Evolutionary conservation across 2,797 vertebrate species (phyloP).

Genomic region (Rousettus madagascariensis): DNA sequence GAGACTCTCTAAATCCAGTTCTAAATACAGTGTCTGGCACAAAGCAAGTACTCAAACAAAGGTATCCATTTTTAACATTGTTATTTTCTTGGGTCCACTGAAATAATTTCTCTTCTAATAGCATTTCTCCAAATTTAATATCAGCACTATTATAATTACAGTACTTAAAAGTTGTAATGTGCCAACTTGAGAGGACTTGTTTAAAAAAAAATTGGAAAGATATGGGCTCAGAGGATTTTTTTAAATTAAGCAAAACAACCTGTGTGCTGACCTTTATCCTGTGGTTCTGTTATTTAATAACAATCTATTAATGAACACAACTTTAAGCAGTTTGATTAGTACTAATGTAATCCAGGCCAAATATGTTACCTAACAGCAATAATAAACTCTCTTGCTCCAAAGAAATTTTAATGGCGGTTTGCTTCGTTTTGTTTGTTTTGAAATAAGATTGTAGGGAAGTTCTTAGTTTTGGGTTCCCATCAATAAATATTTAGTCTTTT

Average conservation of each 20-base stretch:
- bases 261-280: slow-evolving; percentile 60
- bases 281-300: slow-evolving; percentile 55
- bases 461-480: slow-evolving; percentile 24
- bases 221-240: slow-evolving; percentile 6
- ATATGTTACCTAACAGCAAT: not conserved
- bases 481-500: slow-evolving; percentile 19
- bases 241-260: slow-evolving; percentile 52
- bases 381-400: not conserved
- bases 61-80: not conserved
- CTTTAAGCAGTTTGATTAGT: slow-evolving; percentile 37
- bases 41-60: slow-evolving; percentile 13
- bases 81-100: not conserved
- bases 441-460: slow-evolving; percentile 4
- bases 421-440: slow-evolving; percentile 45
- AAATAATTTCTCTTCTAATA: slow-evolving; percentile 37
- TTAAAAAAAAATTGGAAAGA: slow-evolving; percentile 18
- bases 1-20: not conserved
- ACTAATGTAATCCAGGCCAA: slow-evolving; percentile 22
- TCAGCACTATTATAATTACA: slow-evolving; percentile 27
- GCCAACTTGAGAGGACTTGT: not conserved
- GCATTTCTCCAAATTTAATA: not conserved
- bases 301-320: slow-evolving; percentile 55
- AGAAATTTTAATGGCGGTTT: slow-evolving; percentile 28
- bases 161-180: slow-evolving; percentile 43
- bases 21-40: slow-evolving; percentile 23